phyloP scores from a whole-genome alignment of 2,797 vertebrate genomes.

The Scolopax rusticola region DNA sequence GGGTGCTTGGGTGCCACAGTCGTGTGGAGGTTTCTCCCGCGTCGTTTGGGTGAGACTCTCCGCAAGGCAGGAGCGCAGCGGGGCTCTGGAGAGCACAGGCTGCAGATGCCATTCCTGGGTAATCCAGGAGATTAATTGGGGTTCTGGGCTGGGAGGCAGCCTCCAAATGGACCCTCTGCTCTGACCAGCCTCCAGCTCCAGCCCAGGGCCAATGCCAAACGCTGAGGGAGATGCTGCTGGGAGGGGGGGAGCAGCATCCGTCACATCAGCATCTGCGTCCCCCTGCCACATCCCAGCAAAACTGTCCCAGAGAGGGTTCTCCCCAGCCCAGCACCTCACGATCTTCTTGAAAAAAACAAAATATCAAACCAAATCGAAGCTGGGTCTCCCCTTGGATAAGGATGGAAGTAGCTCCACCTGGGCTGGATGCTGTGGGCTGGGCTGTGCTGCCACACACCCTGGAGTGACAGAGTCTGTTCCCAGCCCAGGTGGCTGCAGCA shows the following conservation, averaged over 20 bases:
- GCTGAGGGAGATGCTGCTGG: not conserved
- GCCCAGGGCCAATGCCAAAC: not conserved
- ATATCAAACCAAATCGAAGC: not conserved
- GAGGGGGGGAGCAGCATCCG: not conserved
- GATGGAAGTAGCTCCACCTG: not conserved
- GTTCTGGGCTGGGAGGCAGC: slow-evolving; percentile 46
- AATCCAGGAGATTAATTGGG: slow-evolving; percentile 72
- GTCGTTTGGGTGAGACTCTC: not conserved
- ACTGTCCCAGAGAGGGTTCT: not conserved
- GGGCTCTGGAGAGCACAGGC: not conserved
- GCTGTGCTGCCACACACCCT: not conserved
- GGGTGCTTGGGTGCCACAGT: accelerated
- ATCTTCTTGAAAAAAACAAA: not conserved
- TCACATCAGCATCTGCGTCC: not conserved
- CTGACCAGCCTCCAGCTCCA: not conserved
- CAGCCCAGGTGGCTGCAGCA: not conserved
- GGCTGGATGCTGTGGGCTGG: not conserved
- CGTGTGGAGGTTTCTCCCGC: not conserved
- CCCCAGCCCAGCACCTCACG: accelerated
- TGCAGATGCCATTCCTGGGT: slow-evolving; percentile 69
- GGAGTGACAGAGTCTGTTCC: not conserved
- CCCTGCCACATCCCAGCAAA: not conserved
- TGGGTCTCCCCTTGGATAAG: not conserved
- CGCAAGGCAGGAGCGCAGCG: not conserved
- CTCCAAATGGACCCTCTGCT: slow-evolving; percentile 47